phyloP scores from a whole-genome alignment of 1,140 invertebrate species.

The Dysdera silvatica region DNA sequence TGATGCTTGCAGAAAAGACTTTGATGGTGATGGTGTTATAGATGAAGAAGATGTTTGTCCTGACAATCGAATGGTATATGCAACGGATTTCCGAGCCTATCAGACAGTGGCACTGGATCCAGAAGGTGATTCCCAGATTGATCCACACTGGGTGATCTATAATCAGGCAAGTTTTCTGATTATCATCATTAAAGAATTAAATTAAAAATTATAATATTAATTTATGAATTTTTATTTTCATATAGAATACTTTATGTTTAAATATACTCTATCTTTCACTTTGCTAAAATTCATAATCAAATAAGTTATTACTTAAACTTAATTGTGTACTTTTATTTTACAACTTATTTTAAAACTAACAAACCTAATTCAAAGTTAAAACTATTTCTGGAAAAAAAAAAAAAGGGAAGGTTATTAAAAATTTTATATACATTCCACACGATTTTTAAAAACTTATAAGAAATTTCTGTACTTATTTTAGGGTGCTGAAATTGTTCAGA shows the following conservation, averaged over 20 bases:
- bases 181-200: neutral
- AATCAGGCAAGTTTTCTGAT: conserved; percentile 54
- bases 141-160: conserved; percentile 89
- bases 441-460: too few species aligned
- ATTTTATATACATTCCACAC: too few species aligned
- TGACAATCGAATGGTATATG: conserved; percentile 83
- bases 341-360: too few species aligned
- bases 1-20: conserved; percentile 74
- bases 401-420: too few species aligned
- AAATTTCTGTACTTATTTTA: conserved; percentile 29
- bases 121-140: conserved; percentile 81
- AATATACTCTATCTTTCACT: neutral
- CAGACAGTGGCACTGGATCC: conserved; percentile 86
- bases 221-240: neutral
- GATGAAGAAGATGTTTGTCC: conserved; percentile 87
- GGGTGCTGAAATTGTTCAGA: conserved; percentile 92
- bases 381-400: too few species aligned
- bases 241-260: neutral
- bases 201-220: neutral
- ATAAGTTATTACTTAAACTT: too few species aligned
- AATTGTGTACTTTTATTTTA: too few species aligned
- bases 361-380: too few species aligned
- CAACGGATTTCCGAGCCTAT: conserved; percentile 88
- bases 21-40: conserved; percentile 69
- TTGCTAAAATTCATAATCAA: too few species aligned